Percentiles rank a stretch among this genome's conserved stretches.
Conservation (phyloP, 2,113 vertebrate species). For the Cepphus grylle region DNA sequence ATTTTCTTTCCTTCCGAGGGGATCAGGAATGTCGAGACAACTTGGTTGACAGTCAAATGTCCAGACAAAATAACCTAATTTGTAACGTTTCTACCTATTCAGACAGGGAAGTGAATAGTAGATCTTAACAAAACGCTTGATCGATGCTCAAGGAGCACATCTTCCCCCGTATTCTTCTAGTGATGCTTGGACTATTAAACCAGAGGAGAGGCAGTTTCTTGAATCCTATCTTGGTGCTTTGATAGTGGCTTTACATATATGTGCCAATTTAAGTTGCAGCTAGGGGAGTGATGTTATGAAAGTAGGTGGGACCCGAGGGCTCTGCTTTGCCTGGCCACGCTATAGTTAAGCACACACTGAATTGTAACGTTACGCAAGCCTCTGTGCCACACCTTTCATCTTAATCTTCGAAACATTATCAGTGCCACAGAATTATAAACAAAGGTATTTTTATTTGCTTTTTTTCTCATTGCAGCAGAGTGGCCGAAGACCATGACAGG, state of each 20-base stretch:
- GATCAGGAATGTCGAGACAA: not conserved
- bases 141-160: not conserved
- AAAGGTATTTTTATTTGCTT: not conserved
- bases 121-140: not conserved
- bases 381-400: not conserved
- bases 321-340: not conserved
- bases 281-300: not conserved
- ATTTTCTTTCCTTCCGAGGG: not conserved
- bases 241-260: not conserved
- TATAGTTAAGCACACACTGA: not conserved
- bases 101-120: not conserved
- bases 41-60: not conserved
- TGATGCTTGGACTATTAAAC: not conserved
- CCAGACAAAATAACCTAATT: not conserved
- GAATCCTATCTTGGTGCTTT: not conserved
- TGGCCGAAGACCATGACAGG: constrained; percentile 98
- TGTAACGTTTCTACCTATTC: not conserved
- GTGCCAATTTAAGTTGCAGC: not conserved
- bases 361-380: rapidly evolving
- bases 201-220: not conserved
- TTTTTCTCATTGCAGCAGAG: constrained; percentile 79
- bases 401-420: not conserved
- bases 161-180: not conserved
- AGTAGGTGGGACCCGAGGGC: rapidly evolving
- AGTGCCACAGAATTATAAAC: not conserved